Evolutionary conservation across 2,797 vertebrate species (phyloP).

Genomic region (Staurois parvus): DNA sequence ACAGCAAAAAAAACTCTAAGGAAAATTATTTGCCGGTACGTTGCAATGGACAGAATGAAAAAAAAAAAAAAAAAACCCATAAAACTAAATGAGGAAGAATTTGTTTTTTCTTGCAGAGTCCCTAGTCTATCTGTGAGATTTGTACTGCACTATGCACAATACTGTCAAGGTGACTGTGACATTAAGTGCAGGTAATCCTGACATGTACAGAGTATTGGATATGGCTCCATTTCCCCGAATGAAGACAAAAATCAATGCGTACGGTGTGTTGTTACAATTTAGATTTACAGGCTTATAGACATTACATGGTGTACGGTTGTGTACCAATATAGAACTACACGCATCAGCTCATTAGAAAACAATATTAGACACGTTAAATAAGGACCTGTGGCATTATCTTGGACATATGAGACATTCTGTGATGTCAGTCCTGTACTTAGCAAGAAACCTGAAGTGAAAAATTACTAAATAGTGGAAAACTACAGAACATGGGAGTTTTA

Average conservation of each 20-base stretch:
- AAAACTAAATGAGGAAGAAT: no score
- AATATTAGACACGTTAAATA: constrained; percentile 9
- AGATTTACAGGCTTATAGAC: constrained; percentile 28
- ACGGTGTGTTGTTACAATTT: constrained; percentile 41
- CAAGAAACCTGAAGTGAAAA: no score
- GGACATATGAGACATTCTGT: not conserved
- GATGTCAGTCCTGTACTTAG: not conserved
- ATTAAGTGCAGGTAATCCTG: constrained; percentile 43
- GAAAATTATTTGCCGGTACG: no score
- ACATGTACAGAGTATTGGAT: constrained; percentile 32
- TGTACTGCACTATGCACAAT: not conserved
- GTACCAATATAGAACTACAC: constrained; percentile 8
- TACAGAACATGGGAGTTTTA: not conserved
- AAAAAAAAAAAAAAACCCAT: no score
- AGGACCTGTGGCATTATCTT: not conserved
- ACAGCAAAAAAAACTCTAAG: no score
- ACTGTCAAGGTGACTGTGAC: constrained; percentile 18
- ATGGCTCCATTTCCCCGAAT: constrained; percentile 15
- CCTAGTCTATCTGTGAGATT: not conserved
- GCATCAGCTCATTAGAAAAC: constrained; percentile 33
- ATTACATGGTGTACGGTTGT: constrained; percentile 23
- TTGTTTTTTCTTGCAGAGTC: not conserved
- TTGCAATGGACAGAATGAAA: no score
- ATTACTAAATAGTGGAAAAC: not conserved
- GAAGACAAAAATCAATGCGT: constrained; percentile 39